These are phyloP conservation scores for Digitonthophagus gazella DNA, from an alignment of 2,888 invertebrate species.

Conservation along the genomic window DNA sequence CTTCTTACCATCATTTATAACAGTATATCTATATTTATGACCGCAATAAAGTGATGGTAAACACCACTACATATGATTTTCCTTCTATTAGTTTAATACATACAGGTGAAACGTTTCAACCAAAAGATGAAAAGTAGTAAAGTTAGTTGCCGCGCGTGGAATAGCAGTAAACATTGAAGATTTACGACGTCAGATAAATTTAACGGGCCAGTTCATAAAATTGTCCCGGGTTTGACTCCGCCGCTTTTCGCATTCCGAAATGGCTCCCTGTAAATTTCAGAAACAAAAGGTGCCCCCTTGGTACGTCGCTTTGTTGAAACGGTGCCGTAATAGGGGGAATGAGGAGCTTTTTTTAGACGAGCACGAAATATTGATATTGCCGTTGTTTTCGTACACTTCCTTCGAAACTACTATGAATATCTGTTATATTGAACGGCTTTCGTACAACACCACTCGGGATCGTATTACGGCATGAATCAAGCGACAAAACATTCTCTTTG, in stretches of 20 bases:
- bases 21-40: too few relatives aligned
- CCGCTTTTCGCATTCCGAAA: not conserved
- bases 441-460: not conserved
- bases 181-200: slow-evolving; percentile 16
- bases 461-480: too few relatives aligned
- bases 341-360: not conserved
- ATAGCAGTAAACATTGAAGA: slow-evolving; percentile 10
- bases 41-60: slow-evolving; percentile 5
- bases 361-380: not conserved
- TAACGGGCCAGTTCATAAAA: slow-evolving; percentile 14
- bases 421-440: not conserved
- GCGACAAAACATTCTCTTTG: not conserved
- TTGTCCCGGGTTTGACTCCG: slow-evolving; percentile 8
- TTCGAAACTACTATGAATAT: not conserved
- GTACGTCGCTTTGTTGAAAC: not conserved
- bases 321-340: not conserved
- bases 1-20: too few relatives aligned
- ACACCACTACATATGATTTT: not conserved
- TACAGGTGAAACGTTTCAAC: not conserved
- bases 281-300: not conserved
- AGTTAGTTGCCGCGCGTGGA: slow-evolving; percentile 6
- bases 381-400: not conserved
- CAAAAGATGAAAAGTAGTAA: slow-evolving; percentile 8
- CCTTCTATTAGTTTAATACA: not conserved
- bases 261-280: not conserved